A percentile compares a stretch with the other conserved stretches of the same genome.
phyloP scores from a whole-genome alignment of 2,113 vertebrate genomes.

The Camelus dromedarius region DNA sequence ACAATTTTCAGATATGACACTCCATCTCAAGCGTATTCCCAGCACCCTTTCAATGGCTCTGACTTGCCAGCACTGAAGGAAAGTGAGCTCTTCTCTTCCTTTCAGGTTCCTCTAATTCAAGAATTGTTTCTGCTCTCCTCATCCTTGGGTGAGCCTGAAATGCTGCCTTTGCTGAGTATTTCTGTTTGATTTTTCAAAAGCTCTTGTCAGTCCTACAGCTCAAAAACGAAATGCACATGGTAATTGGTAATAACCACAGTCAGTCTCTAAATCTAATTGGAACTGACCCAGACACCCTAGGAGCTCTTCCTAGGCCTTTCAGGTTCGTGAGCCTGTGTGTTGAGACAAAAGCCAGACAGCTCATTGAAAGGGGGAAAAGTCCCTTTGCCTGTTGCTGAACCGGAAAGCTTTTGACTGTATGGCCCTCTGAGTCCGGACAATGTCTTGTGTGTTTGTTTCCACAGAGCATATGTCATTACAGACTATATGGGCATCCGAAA shows the following conservation, averaged over 20 bases:
- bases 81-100: conserved; percentile 29
- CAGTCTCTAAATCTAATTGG: conserved; percentile 62
- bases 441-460: conserved; percentile 84
- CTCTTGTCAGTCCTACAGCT: conserved; percentile 41
- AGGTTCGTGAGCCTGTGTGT: conserved; percentile 16
- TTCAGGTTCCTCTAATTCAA: neutral
- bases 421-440: conserved; percentile 67
- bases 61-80: conserved; percentile 29
- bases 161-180: conserved; percentile 64
- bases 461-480: conserved; percentile 96
- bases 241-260: conserved; percentile 33
- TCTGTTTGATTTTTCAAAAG: conserved; percentile 69
- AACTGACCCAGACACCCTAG: conserved; percentile 43
- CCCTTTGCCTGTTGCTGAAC: conserved; percentile 33
- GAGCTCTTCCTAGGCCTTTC: conserved; percentile 30
- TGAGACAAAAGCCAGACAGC: conserved; percentile 40
- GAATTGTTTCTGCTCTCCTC: conserved; percentile 49
- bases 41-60: neutral
- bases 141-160: conserved; percentile 58
- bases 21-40: neutral
- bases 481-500: conserved; percentile 99
- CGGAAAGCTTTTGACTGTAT: neutral
- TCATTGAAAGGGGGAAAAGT: conserved; percentile 51
- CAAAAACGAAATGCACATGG: neutral
- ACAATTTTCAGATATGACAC: neutral